A percentile compares a stretch with the other conserved stretches of the same genome.
Evolutionary conservation across 2,888 invertebrate genomes (phyloP).

Genomic region (Phalera bucephala): DNA sequence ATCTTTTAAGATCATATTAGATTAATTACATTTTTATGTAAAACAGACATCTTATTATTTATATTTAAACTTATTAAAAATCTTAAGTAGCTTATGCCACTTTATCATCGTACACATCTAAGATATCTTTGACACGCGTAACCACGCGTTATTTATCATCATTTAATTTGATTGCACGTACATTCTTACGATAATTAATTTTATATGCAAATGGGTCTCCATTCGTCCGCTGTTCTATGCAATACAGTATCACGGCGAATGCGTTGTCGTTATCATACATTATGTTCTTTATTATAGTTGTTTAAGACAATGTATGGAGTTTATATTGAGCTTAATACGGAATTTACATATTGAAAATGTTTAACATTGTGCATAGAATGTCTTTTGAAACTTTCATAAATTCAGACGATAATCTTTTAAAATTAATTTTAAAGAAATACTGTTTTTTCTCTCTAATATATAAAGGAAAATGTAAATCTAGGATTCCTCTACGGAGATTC

Average conservation of each 20-base stretch:
- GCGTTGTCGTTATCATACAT: conserved; percentile 17
- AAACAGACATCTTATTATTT: background rate
- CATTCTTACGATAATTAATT: conserved; percentile 8
- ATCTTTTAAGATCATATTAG: background rate
- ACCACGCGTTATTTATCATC: background rate
- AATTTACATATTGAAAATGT: background rate
- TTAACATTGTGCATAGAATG: background rate
- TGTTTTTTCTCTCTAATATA: too few species aligned
- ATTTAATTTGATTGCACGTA: conserved; percentile 1
- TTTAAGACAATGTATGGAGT: conserved; percentile 22
- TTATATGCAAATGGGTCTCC: conserved; percentile 13
- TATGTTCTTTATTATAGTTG: conserved; percentile 17
- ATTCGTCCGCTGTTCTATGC: conserved; percentile 10
- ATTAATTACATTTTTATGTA: conserved; percentile 1
- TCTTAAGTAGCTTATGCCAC: conserved; percentile 1
- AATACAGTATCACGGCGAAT: conserved; percentile 17
- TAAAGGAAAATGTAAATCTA: too few species aligned
- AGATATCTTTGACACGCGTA: background rate
- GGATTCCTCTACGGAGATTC: too few species aligned
- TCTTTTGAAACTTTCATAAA: too few species aligned
- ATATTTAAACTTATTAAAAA: conserved; percentile 1
- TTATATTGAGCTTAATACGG: conserved; percentile 7
- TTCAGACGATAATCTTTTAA: too few species aligned
- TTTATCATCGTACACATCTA: background rate
- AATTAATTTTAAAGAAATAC: too few species aligned